Evolutionary conservation across 2,888 invertebrate species (phyloP).

Genomic region (Eupeodes luniger): DNA sequence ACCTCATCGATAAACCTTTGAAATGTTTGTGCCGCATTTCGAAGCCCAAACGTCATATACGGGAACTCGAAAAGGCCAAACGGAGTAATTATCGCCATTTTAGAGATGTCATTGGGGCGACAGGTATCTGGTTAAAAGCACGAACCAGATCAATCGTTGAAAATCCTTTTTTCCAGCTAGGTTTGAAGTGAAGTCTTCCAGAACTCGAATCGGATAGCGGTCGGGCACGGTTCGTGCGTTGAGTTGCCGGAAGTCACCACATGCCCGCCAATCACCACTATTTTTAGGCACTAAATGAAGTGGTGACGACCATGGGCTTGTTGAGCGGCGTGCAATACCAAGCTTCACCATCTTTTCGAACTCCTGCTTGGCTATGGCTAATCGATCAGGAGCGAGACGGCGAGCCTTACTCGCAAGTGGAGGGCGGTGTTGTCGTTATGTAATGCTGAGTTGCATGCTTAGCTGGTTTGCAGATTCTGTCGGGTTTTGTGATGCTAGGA

Average conservation of each 20-base stretch:
- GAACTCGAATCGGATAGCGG: slow-evolving; percentile 79
- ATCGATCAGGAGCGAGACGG: slow-evolving; percentile 47
- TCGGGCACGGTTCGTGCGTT: slow-evolving; percentile 79
- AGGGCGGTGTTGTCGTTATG: slow-evolving; percentile 30
- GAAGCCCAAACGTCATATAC: slow-evolving; percentile 12
- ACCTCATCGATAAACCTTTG: slow-evolving; percentile 52
- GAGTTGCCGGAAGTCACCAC: slow-evolving; percentile 57
- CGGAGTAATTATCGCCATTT: too few relatives aligned
- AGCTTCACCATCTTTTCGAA: slow-evolving; percentile 50
- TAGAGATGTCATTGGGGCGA: slow-evolving; percentile 20
- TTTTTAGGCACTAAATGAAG: slow-evolving; percentile 14
- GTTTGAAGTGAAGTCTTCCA: slow-evolving; percentile 64
- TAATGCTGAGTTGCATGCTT: slow-evolving; percentile 28
- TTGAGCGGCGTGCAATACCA: slow-evolving; percentile 34
- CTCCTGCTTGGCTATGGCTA: slow-evolving; percentile 18
- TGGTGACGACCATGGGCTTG: slow-evolving; percentile 28
- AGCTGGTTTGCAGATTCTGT: background rate
- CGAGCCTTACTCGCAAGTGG: slow-evolving; percentile 34
- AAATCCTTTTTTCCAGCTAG: slow-evolving; percentile 63
- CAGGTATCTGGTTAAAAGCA: slow-evolving; percentile 68
- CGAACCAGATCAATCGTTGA: slow-evolving; percentile 62
- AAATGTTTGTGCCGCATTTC: slow-evolving; percentile 9
- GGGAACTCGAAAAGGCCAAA: too few relatives aligned
- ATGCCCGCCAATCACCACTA: slow-evolving; percentile 43
- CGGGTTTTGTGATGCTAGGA: slow-evolving; percentile 21